Percentiles rank a stretch among this genome's conserved stretches.
Conservation (phyloP, 2,797 vertebrate genomes). For the Acestrorhynchus altus region DNA sequence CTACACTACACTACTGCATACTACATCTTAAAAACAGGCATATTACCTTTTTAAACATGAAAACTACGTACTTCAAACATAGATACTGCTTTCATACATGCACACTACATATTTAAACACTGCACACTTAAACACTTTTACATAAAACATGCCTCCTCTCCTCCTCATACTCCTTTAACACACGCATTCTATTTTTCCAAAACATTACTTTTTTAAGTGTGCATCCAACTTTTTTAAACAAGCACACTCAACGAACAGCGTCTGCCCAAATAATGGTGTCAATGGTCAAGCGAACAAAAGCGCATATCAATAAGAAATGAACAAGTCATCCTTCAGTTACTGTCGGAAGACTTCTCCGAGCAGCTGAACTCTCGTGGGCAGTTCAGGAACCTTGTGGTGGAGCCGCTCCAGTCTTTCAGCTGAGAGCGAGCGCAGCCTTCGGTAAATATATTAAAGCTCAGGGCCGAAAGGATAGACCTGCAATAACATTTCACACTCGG, state of each 20-base stretch:
- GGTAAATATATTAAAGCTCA: constrained; percentile 32
- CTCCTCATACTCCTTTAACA: too few species aligned
- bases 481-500: constrained; percentile 21
- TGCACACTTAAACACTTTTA: too few species aligned
- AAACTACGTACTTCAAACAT: too few species aligned
- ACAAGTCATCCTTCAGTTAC: neutral
- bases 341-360: neutral
- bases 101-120: too few species aligned
- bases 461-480: constrained; percentile 9
- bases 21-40: too few species aligned
- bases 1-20: too few species aligned
- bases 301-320: neutral
- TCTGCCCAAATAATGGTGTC: neutral
- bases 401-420: neutral
- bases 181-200: too few species aligned
- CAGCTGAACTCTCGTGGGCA: neutral
- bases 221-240: neutral
- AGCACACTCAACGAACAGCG: neutral
- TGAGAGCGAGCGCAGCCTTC: constrained; percentile 22
- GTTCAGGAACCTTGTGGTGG: neutral
- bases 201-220: too few species aligned
- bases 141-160: too few species aligned
- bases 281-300: neutral
- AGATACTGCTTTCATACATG: too few species aligned
- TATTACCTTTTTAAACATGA: too few species aligned